These are phyloP conservation scores for Sycophila sp. DNA, from an alignment of 1,140 invertebrate species.

Conservation along the genomic window DNA sequence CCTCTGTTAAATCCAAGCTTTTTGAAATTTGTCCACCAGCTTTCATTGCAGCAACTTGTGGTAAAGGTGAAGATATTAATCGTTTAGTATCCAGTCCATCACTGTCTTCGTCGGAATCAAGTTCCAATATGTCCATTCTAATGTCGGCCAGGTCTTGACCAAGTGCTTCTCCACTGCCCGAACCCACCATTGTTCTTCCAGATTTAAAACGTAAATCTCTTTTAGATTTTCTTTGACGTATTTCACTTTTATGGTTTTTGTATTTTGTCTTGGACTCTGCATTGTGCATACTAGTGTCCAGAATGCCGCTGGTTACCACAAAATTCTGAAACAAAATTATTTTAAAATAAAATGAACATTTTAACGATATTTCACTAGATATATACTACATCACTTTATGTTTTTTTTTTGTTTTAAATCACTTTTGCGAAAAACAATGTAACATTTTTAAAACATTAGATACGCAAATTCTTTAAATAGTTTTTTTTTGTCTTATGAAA, in stretches of 20 bases:
- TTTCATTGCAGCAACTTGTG: conserved; percentile 41
- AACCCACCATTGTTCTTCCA: conserved; percentile 58
- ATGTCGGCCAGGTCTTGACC: conserved; percentile 52
- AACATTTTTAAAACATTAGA: no score
- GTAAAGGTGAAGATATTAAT: conserved; percentile 48
- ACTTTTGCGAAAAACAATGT: no score
- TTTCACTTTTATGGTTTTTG: conserved; percentile 36
- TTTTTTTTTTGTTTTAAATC: no score
- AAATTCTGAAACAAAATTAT: conserved; percentile 47
- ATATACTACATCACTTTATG: no score
- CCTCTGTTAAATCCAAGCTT: conserved; percentile 25
- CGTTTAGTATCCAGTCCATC: conserved; percentile 45
- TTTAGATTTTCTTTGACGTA: conserved; percentile 52
- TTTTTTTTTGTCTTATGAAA: no score
- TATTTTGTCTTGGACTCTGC: conserved; percentile 44
- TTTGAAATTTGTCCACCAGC: conserved; percentile 36
- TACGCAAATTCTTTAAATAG: no score
- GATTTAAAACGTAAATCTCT: conserved; percentile 26
- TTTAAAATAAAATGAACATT: background rate
- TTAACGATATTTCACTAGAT: no score
- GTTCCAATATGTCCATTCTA: conserved; percentile 55
- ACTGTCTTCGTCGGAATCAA: conserved; percentile 56
- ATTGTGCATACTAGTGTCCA: conserved; percentile 53
- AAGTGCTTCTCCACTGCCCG: conserved; percentile 55
- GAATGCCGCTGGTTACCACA: conserved; percentile 41